Percentiles rank a stretch among this genome's conserved stretches.
Conservation (phyloP, 2,797 vertebrate species). For the Squalus acanthias region DNA sequence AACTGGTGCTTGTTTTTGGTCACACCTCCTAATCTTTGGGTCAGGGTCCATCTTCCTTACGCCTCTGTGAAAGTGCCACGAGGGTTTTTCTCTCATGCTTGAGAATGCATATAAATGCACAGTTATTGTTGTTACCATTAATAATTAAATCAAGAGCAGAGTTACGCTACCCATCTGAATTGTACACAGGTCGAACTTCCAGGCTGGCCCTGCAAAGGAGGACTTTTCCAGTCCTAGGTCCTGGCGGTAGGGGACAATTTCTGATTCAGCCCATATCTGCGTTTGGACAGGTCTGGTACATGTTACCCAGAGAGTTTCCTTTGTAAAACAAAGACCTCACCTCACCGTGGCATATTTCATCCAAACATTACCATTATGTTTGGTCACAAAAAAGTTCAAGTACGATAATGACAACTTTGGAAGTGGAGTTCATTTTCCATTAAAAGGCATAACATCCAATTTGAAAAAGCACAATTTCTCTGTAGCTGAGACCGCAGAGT, state of each 20-base stretch:
- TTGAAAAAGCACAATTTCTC: neutral
- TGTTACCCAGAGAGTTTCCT: neutral
- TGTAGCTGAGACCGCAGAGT: neutral
- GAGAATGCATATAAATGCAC: neutral
- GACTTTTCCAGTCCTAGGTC: neutral
- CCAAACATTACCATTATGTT: neutral
- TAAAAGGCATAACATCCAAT: neutral
- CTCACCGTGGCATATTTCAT: neutral
- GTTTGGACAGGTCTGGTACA: neutral
- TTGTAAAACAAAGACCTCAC: neutral
- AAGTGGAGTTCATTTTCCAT: neutral
- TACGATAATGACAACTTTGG: neutral
- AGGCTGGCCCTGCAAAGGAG: neutral
- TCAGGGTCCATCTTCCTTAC: neutral
- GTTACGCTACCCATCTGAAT: neutral
- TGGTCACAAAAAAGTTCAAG: neutral
- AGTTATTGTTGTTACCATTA: neutral
- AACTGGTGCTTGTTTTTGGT: neutral
- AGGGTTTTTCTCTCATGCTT: neutral
- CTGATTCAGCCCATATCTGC: neutral
- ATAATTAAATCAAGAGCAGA: neutral
- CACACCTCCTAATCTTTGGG: neutral
- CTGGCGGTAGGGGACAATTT: neutral
- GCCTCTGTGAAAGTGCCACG: neutral
- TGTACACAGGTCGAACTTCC: neutral